phyloP scores from a whole-genome alignment of 2,113 vertebrate genomes.

The Pangasianodon gigas region DNA sequence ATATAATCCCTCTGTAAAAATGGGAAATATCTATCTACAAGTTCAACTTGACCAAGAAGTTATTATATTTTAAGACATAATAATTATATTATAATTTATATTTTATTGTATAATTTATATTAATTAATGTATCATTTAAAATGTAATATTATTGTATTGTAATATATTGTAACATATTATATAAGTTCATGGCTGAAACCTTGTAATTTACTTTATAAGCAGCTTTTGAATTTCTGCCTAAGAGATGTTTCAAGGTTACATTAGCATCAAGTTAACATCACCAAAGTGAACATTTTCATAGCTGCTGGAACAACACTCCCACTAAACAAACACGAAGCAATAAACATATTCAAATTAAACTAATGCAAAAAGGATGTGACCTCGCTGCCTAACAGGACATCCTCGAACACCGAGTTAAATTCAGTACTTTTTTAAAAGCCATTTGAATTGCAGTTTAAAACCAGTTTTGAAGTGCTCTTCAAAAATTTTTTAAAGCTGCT shows the following conservation, averaged over 20 bases:
- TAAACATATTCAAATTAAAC: neutral
- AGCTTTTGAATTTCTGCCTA: neutral
- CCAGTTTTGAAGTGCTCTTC: neutral
- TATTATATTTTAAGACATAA: neutral
- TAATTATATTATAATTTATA: neutral
- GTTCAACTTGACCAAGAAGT: neutral
- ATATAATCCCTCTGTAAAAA: neutral
- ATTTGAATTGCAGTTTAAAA: neutral
- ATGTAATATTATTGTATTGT: neutral
- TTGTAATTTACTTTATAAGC: neutral
- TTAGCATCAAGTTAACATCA: neutral
- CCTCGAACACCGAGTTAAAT: neutral
- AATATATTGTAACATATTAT: neutral
- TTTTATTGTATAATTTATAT: neutral
- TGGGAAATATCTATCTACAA: neutral
- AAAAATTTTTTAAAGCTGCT: neutral
- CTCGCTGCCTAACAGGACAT: neutral
- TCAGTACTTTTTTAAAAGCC: neutral
- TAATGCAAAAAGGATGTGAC: slow-evolving; percentile 5
- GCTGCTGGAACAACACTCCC: neutral
- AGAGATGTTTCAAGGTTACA: neutral
- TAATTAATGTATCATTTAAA: neutral
- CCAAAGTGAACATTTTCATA: neutral
- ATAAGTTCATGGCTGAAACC: neutral
- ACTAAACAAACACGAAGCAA: neutral